phyloP scores from a whole-genome alignment of 2,113 vertebrate genomes.

The Myotis yumanensis region DNA sequence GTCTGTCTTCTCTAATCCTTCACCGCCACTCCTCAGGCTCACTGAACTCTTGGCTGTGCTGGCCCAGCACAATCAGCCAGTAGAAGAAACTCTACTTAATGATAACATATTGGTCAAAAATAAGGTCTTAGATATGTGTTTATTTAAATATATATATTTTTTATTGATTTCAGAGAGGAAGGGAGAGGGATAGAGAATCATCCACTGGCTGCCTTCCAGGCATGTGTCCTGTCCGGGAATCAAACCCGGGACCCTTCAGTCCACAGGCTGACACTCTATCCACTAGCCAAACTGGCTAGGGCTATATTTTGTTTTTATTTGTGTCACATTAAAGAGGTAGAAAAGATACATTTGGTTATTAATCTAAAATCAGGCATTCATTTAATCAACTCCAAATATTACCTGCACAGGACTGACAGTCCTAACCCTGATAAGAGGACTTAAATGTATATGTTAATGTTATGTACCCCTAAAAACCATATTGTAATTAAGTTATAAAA shows the following conservation, averaged over 20 bases:
- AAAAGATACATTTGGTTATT: not conserved
- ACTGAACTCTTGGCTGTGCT: no score
- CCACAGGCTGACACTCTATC: no score
- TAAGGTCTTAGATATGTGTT: not conserved
- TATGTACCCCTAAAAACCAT: not conserved
- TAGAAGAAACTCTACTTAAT: not conserved
- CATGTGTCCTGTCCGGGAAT: no score
- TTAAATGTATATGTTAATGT: slow-evolving; percentile 25
- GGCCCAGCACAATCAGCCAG: no score
- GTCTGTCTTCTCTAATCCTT: no score
- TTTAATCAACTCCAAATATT: slow-evolving; percentile 32
- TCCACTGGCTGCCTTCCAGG: no score
- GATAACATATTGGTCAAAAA: not conserved
- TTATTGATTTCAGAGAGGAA: no score
- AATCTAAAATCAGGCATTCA: slow-evolving; percentile 20
- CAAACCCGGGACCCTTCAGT: no score
- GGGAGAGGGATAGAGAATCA: no score
- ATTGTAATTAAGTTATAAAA: slow-evolving; percentile 21
- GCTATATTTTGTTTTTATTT: not conserved
- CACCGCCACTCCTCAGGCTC: no score
- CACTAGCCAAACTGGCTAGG: no score
- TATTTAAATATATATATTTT: no score
- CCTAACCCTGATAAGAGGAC: not conserved
- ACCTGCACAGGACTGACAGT: not conserved
- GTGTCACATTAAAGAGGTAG: not conserved